Evolutionary conservation across 2,113 vertebrate genomes (phyloP), one percentile per base, ranked within the genome.

Genomic region (Cynopterus brachyotis): DNA sequence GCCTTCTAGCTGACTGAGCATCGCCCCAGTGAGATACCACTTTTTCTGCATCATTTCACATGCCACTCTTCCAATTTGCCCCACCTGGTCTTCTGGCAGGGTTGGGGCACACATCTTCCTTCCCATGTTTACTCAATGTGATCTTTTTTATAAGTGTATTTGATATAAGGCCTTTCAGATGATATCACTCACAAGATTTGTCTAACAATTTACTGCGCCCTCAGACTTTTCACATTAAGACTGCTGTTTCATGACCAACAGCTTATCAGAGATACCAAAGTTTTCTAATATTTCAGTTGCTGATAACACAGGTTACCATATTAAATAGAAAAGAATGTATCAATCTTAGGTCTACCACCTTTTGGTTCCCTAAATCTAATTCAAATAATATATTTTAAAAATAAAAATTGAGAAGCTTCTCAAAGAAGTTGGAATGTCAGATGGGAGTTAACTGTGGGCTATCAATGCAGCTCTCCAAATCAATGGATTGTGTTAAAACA

Each of bases 341-440:
- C 87, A 95, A 92, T 85, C 82, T 81, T 89, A 64, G 28, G 30
- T 94, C 75, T 83, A 53, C 47, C 40, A 32, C 11, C 32, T 82
- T 89, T 84, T 94, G 5, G 35, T 64, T 89, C 12, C 35, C 37
- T 95, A 94, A 93, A 86, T 70, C 47, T 79, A 89, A 82, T 79
- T 89, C 96, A 96, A 96, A 82, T 66, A 60, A 79, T 42, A 30
- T 81, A 86, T 35, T 60, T 47, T 26, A 6, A 64, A 94, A 86
- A 72, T 69, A 73, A 95, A 97, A 91, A 82, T 80, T 55, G 9
- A 87, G 45, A 45, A 72, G 55, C 26, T 94, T 80, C 66, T 96
- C 60, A 94, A 73, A 91, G 47, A 91, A 95, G 55, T 32, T 72
- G 50, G 30, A 80, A 32, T 81, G 7, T 53, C 55, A 95, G 66